Conservation (phyloP, 2,113 vertebrate genomes). For the Geococcyx californianus region DNA sequence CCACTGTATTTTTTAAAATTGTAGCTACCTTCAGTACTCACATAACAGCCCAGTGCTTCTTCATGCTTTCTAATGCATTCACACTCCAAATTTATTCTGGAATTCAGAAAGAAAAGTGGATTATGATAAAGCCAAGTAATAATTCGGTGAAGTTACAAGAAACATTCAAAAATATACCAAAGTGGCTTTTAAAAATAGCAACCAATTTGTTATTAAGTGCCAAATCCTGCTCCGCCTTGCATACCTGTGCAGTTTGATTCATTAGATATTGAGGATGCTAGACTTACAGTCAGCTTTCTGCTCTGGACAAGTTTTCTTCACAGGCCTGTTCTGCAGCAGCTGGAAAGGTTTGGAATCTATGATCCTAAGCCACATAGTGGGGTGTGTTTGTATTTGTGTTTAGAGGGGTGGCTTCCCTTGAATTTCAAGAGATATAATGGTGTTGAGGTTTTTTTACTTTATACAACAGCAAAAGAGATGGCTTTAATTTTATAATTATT, state of each 20-base stretch:
- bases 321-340: neutral
- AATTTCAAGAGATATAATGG: neutral
- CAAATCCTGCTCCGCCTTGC: neutral
- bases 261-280: neutral
- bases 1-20: neutral
- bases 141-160: neutral
- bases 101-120: neutral
- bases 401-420: neutral
- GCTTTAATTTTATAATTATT: neutral
- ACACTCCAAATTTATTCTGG: neutral
- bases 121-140: neutral
- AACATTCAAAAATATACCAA: neutral
- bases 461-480: neutral
- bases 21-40: neutral
- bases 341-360: neutral
- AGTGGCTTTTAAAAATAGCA: neutral
- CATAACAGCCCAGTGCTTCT: neutral
- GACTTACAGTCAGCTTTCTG: neutral
- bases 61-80: neutral
- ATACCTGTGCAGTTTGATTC: neutral
- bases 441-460: neutral
- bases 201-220: neutral
- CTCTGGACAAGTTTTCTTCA: neutral
- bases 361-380: neutral
- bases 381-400: accelerated